Conservation (phyloP, 2,797 vertebrate species). For the Argya squamiceps region DNA sequence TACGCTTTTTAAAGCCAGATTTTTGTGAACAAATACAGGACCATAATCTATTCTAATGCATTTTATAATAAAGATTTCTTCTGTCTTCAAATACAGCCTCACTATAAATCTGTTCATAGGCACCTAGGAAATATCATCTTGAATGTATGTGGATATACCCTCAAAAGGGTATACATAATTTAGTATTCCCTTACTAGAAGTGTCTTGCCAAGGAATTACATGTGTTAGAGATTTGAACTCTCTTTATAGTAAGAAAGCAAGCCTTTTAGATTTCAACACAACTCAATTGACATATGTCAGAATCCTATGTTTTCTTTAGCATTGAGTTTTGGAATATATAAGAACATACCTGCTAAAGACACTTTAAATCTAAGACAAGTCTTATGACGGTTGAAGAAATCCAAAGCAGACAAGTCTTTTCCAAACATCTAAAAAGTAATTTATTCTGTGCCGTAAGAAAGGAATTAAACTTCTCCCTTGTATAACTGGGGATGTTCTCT, state of each 20-base stretch:
- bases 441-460: background rate
- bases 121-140: background rate
- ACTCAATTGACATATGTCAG: background rate
- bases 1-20: background rate
- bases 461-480: conserved; percentile 15
- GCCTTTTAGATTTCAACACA: background rate
- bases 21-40: background rate
- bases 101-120: background rate
- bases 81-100: background rate
- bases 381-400: background rate
- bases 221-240: background rate
- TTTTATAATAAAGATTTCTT: background rate
- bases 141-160: background rate
- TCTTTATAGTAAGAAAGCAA: background rate
- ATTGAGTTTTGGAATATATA: background rate
- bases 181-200: background rate
- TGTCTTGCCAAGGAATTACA: background rate
- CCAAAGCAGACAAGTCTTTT: background rate
- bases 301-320: background rate
- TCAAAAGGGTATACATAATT: background rate
- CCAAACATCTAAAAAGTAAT: conserved; percentile 31
- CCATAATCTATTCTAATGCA: background rate
- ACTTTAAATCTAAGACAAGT: background rate
- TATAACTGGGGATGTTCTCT: conserved; percentile 22
- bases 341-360: background rate